Base-by-base conservation (phyloP, 1,140 invertebrate genomes). In the Drosophila kurseongensis region DNA sequence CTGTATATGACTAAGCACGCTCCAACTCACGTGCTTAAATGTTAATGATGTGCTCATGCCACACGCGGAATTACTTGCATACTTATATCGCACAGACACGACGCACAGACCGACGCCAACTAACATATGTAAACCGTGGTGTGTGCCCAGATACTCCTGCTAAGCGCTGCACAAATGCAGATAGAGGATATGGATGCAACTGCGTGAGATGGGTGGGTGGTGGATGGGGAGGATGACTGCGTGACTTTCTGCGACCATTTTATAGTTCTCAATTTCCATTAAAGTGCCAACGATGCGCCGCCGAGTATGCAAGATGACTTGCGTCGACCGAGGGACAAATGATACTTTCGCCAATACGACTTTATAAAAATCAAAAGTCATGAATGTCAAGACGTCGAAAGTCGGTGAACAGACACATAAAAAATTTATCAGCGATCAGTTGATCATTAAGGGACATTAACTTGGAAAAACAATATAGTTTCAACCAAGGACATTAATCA, bases 241-340 rank as follows among this genome's bases (percentile, higher is more conserved):
- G 77, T 76, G 80, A 85, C 81, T 84, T 80, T 84, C 48, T 50
- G 60, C 82, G 54, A 69, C 60, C 61, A 75, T 74, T 77, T 76
- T 67, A 74, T 61, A 68, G 66, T 74, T 74, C 74, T 78, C 81
- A 56, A 75, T 86, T 86, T 86, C 82, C 69, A 86, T 86, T 85
- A 86, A 85, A 81, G 75, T 84, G 60, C 63, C 77, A 75, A 52
- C 66, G 47, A 54, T 75, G 74, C 78, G 54, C 75, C 62, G 55
- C 62, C 74, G 81, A 86, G 65, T 75, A 85, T 81, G 82, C 78
- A 81, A 45, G 78, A 69, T 83, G 72, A 83, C 63, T 68, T 65
- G 61, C 78, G 47, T 23, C 8, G 18, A 9, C 35, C 10, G 56
- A 9, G 56, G 29, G 32, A 44, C 58, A 65, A 29, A 65, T 13